Evolutionary conservation across 30 jellyfish, hydroid and myxozoan genomes (phyloP), one percentile per base, ranked within the genome.

Genomic region (Aurelia sp.): DNA sequence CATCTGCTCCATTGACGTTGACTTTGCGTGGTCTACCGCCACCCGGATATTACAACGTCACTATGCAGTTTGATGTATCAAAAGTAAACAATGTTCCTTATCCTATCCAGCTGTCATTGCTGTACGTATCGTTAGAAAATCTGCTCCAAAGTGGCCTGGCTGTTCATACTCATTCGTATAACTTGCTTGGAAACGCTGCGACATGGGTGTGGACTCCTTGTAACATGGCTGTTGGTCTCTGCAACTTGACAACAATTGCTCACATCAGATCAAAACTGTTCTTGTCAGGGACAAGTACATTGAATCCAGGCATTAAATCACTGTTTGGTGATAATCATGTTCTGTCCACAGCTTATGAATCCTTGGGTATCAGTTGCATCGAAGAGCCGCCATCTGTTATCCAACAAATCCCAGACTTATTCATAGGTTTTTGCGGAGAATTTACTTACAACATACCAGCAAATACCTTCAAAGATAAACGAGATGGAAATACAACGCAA

Each of bases 401-500:
- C 20, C 22, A n/a, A 11, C 41, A 41, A 18, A 52, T 94, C 18
- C 97, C 97, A 3, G 72, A 66, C 0, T 41, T 89, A 19, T 40
- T 44, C 47, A 44, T 94, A 10, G 81, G 88, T 4, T 89, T 76
- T 74, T 94, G 99, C 63, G 97, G 97, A 6, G 65, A 67, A 70
- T 48, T 83, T 63, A 50, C 81, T n/a, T 94, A 84, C 72, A 78
- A 62, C 27, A 89, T 94, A 6, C 99, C 99, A 8, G 64, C 74
- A 18, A 71, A 90, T 48, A 87, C 99, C 35, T 89, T 94, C 63
- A 63, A 5, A 13, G 99, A 94, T 61, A 48, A 72, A 19, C 96
- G 89, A 89, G 99, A 89, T 71, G 97, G 99, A 38, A 62, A 66
- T 38, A 89, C 99, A 13, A 55, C 89, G n/a, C 85, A 64, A 18